A percentile compares a stretch with the other conserved stretches of the same genome.
phyloP scores from a whole-genome alignment of 2,113 vertebrate species.

The Solenodon paradoxus region DNA sequence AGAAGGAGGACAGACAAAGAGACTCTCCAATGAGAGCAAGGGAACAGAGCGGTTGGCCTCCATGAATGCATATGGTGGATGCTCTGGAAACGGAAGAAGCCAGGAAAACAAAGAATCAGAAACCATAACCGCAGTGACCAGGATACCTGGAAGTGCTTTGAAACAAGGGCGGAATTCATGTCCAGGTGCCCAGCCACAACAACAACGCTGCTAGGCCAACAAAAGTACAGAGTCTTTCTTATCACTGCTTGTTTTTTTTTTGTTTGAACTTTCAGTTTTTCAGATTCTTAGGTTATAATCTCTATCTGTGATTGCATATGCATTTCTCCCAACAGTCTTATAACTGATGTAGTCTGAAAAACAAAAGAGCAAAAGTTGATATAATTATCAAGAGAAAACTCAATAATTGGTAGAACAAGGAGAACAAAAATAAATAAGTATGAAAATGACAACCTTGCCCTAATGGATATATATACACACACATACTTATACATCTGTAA shows the following conservation, averaged over 20 bases:
- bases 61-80: not conserved
- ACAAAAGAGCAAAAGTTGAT: conserved; percentile 7
- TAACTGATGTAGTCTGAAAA: not conserved
- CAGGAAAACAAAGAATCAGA: not conserved
- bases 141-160: not conserved
- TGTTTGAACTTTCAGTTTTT: conserved; percentile 3
- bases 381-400: not conserved
- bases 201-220: too few relatives aligned
- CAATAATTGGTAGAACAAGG: not conserved
- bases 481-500: too few relatives aligned
- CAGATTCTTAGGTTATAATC: not conserved
- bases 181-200: not conserved
- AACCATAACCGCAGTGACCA: not conserved
- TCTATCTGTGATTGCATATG: not conserved
- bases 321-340: not conserved
- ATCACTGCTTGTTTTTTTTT: not conserved
- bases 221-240: too few relatives aligned
- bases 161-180: not conserved
- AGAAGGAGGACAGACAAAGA: not conserved
- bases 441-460: too few relatives aligned
- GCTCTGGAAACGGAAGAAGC: not conserved
- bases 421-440: not conserved
- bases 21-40: too few relatives aligned
- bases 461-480: too few relatives aligned
- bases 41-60: too few relatives aligned